A percentile compares a stretch with the other conserved stretches of the same genome.
Evolutionary conservation across 1,140 invertebrate species (phyloP).

Genomic region (Pseudoatta argentina): DNA sequence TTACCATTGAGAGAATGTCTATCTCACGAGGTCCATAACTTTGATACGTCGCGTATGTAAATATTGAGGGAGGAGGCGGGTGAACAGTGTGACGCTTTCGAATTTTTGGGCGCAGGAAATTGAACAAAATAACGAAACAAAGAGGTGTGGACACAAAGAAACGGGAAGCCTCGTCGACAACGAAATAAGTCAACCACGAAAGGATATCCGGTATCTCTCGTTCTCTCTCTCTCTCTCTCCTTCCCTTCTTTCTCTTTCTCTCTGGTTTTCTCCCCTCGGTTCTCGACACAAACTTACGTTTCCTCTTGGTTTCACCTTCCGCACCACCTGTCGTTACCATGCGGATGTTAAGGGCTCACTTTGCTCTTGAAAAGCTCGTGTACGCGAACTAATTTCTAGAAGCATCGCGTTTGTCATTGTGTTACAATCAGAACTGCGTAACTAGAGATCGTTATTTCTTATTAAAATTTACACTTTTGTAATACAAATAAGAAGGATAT

Average conservation of each 20-base stretch:
- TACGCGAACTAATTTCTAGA: slow-evolving; percentile 47
- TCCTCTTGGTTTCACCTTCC: slow-evolving; percentile 72
- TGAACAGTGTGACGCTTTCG: slow-evolving; percentile 20
- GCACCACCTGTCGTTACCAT: slow-evolving; percentile 70
- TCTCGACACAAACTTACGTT: slow-evolving; percentile 62
- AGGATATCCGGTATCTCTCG: slow-evolving; percentile 83
- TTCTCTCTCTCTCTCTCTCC: slow-evolving; percentile 62
- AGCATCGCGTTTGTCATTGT: not conserved
- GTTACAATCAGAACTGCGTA: not conserved
- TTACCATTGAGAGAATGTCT: not conserved
- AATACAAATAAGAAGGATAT: not conserved
- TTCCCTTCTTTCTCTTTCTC: slow-evolving; percentile 8
- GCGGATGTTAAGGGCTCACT: slow-evolving; percentile 40
- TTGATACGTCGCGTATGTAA: slow-evolving; percentile 26
- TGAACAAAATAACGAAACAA: slow-evolving; percentile 78
- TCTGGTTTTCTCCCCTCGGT: not conserved
- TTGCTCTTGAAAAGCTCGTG: not conserved
- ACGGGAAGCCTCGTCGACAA: slow-evolving; percentile 74
- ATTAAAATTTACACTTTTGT: slow-evolving; percentile 2
- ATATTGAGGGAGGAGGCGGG: not conserved
- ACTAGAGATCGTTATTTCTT: not conserved
- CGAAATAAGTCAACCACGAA: slow-evolving; percentile 85
- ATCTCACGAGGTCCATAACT: not conserved
- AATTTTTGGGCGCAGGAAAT: slow-evolving; percentile 73
- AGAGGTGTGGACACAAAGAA: slow-evolving; percentile 79